Percentiles rank a stretch among this genome's conserved stretches.
phyloP scores from a whole-genome alignment of 2,113 vertebrate species.

The Myrmophylax atrothorax region DNA sequence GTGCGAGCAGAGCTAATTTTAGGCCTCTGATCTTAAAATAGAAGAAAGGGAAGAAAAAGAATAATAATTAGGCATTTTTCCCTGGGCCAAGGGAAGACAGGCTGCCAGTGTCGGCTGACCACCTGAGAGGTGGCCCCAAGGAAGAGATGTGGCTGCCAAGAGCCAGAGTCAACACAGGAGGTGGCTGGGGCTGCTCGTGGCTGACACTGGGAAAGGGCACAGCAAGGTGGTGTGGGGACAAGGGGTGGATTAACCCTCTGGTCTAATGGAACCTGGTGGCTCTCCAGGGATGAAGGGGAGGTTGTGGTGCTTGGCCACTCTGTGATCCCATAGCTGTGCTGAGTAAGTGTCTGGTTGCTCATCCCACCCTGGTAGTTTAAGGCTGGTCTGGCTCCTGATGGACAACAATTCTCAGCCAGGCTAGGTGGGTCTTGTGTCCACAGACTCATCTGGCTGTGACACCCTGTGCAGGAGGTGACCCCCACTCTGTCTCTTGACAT shows the following conservation, averaged over 20 bases:
- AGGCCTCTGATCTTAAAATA: slow-evolving; percentile 32
- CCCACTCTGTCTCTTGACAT: rapidly evolving
- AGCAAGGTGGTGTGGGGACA: rapidly evolving
- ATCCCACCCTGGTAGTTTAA: neutral
- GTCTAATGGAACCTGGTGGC: neutral
- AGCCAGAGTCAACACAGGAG: slow-evolving; percentile 1
- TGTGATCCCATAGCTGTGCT: neutral
- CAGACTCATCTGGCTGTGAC: rapidly evolving
- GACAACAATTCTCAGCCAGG: neutral
- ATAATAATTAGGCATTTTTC: neutral
- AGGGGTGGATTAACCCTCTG: neutral
- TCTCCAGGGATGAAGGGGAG: neutral
- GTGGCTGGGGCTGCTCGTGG: neutral
- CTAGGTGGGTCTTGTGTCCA: neutral
- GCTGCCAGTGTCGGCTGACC: neutral
- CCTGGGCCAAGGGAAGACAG: neutral
- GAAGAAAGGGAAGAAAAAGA: neutral
- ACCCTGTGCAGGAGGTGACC: neutral
- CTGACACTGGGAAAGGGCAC: neutral
- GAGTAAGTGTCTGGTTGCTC: neutral
- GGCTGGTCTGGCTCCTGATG: neutral
- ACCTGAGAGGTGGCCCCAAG: neutral
- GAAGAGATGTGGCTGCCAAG: neutral
- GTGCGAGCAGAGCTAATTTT: slow-evolving; percentile 10
- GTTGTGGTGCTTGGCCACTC: neutral